Percentiles rank a stretch among this genome's conserved stretches.
phyloP scores from a whole-genome alignment of 2,888 invertebrate genomes.

The Panorpa germanica region DNA sequence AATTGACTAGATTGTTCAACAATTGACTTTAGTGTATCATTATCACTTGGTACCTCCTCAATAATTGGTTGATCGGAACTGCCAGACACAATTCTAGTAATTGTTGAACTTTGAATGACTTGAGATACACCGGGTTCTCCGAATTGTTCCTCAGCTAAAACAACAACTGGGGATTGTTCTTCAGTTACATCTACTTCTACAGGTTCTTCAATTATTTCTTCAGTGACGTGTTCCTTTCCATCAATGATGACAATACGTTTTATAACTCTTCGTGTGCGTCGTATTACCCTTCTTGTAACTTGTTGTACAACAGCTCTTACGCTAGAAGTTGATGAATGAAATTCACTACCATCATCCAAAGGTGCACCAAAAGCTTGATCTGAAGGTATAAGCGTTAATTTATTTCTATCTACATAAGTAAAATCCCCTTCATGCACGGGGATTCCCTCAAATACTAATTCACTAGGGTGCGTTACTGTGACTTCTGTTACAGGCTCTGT shows the following conservation, averaged over 20 bases:
- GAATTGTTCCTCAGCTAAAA: constrained; percentile 1
- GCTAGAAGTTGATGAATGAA: constrained; percentile 44
- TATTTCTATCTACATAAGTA: constrained; percentile 20
- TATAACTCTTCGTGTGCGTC: constrained; percentile 55
- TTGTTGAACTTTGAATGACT: too few species aligned
- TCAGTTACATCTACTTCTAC: constrained; percentile 21
- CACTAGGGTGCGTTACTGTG: constrained; percentile 12
- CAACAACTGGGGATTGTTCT: constrained; percentile 1
- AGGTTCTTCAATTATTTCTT: constrained; percentile 72
- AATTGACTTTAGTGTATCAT: too few species aligned
- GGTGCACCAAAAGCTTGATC: constrained; percentile 14
- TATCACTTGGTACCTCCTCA: background rate
- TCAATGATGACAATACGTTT: constrained; percentile 58
- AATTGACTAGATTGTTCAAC: too few species aligned
- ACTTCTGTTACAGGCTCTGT: constrained; percentile 23
- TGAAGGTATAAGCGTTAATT: constrained; percentile 18
- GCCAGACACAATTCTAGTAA: too few species aligned
- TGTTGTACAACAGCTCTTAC: constrained; percentile 67
- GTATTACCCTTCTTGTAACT: constrained; percentile 57
- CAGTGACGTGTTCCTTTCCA: constrained; percentile 66
- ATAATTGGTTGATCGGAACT: background rate
- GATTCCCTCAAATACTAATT: constrained; percentile 20
- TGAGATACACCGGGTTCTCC: too few species aligned
- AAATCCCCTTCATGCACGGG: constrained; percentile 25
- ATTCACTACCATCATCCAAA: constrained; percentile 19